Base-by-base conservation (phyloP, 2,888 invertebrate species). In the Microplitis manilae region DNA sequence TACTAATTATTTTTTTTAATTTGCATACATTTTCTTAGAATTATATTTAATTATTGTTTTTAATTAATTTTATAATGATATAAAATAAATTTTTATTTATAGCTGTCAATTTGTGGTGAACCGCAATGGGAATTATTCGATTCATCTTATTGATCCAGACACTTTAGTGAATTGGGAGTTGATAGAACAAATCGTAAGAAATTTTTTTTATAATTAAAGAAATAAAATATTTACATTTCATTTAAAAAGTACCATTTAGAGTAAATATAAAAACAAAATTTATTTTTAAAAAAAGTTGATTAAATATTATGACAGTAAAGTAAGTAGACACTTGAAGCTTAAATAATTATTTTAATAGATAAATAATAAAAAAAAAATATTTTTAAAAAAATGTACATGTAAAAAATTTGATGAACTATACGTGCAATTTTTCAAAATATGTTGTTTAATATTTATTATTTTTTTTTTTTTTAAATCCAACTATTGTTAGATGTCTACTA, bases 41-140 rank as follows among this genome's bases (percentile, higher is more conserved):
- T 30, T 2, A 30, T 20, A 20, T 30, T 30, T 0, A 30, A 30
- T 30, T 30, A 30, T 30, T 30, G 4, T 30, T 30, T 50, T 50
- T n/a, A 60, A 71, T 67, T 50, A 15, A 38, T 65, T 61, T 80
- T 6, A 41, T 68, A 13, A 59, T 59, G 59, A 17, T 62, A 8
- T 17, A 62, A 62, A 8, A 76, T 75, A 71, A 68, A 40, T 60
- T 7, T 67, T 50, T 40, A 61, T 68, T 91, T 90, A 77, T 86
- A 96, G 97, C 91, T 98, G 98, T 90, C 98, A 98, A 91, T 98
- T 98, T 93, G 94, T 98, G 87, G 97, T 98, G 81, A 94, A 94
- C 87, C 93, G 94, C 83, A 93, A 92, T 87, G 95, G 94, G 73
- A 95, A 97, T 90, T 97, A 96, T 89, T 92, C 93, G 83, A 92